A percentile compares a stretch with the other conserved stretches of the same genome.
Evolutionary conservation across 2,113 vertebrate species (phyloP).

Genomic region (Centropristis striata): DNA sequence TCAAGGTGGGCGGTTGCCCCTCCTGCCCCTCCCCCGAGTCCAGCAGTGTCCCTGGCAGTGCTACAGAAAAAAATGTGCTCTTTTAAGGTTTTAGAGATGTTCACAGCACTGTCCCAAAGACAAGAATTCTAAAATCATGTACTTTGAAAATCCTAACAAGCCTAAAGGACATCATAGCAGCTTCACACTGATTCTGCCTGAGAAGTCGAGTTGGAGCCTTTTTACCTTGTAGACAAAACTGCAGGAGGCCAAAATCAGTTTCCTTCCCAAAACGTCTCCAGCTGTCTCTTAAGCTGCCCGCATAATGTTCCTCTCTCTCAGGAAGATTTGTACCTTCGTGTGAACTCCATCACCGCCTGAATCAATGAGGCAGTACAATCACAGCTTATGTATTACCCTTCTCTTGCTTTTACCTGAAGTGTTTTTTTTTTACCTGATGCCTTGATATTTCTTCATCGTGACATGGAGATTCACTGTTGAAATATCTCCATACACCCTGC

Average conservation of each 20-base stretch:
- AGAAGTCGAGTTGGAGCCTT: background rate
- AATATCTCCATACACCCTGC: background rate
- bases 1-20: too few species aligned
- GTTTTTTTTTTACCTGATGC: background rate
- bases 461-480: background rate
- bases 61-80: background rate
- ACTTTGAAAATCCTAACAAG: conserved; percentile 1
- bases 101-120: background rate
- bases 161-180: conserved; percentile 16
- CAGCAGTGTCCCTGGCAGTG: background rate
- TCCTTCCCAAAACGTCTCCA: background rate
- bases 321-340: background rate
- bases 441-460: background rate
- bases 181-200: background rate
- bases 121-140: background rate
- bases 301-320: conserved; percentile 11
- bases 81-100: background rate
- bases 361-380: conserved; percentile 4
- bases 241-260: background rate
- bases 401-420: background rate
- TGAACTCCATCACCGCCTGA: background rate
- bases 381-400: background rate
- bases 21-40: too few species aligned
- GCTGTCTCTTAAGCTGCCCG: conserved; percentile 4
- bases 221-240: background rate